Base-by-base conservation (phyloP, 1,140 invertebrate genomes). In the Drosophila kepulauana region DNA sequence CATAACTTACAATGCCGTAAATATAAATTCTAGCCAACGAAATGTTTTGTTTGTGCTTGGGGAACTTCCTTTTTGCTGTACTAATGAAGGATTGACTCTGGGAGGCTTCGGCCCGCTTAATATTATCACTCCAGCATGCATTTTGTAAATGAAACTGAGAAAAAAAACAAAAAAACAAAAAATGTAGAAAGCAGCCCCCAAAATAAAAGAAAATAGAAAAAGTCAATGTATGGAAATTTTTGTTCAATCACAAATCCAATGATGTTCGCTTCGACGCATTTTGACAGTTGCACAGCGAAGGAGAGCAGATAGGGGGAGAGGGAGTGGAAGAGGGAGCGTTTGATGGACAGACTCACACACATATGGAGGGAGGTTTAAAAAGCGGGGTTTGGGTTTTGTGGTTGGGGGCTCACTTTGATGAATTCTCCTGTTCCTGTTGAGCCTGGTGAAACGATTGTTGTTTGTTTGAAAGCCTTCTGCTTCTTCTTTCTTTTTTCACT, bases 211-310 rank as follows among this genome's bases (percentile, higher is more conserved):
- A 15, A 46, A 65, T 61, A 35, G 66, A 48, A 68, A 56, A 64
- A 78, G 72, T 90, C 85, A 89, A 89, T 89, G 86, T 89, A 89
- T 89, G 86, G 86, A 89, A 91, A 91, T 91, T 91, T 82, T 78
- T 85, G 87, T 91, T 90, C 89, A 89, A 91, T 91, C 85, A 85
- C 79, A 91, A 91, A 91, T 91, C 89, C 89, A 91, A 91, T 91
- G 89, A 91, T 91, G 89, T 91, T 84, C 89, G 89, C 89, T 90
- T 91, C 85, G 89, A 87, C 89, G 90, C 85, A 91, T 91, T 91
- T 91, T 91, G 89, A 91, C 89, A 91, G 90, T 89, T 84, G 71
- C 81, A 77, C 68, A 71, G 84, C 59, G 70, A 65, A 20, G 63
- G 20, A 45, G 13, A 57, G 48, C 20, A 52, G 65, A 25, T 59